A percentile compares a stretch with the other conserved stretches of the same genome.
Conservation (phyloP, 1,140 invertebrate species). For the Megalonaias nervosa region DNA sequence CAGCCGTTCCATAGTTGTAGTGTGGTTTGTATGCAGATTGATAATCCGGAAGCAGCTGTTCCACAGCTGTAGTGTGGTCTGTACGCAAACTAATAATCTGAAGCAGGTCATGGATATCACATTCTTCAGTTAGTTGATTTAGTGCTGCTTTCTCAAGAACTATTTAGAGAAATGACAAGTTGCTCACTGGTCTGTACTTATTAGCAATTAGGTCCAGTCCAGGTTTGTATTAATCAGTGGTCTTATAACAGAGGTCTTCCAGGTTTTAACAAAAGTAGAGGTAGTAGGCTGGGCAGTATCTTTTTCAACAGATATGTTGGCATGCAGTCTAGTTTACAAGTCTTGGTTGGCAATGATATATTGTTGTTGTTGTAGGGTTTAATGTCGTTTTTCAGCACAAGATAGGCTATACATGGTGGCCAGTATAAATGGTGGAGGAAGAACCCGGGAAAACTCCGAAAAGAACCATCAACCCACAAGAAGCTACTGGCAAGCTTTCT, state of each 20-base stretch:
- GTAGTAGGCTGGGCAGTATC: constrained; percentile 23
- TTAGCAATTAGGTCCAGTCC: constrained; percentile 6
- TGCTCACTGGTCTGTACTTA: not conserved
- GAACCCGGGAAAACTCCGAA: too few species aligned
- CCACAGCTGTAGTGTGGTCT: constrained; percentile 23
- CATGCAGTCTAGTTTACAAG: constrained; percentile 22
- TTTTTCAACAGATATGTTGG: constrained; percentile 29
- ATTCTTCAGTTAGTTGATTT: constrained; percentile 17
- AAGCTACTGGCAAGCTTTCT: too few species aligned
- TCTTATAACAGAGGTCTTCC: constrained; percentile 26
- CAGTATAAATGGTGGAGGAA: too few species aligned
- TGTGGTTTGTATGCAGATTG: constrained; percentile 25
- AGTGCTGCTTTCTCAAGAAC: constrained; percentile 28
- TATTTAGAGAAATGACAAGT: constrained; percentile 25
- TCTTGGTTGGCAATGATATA: constrained; percentile 21
- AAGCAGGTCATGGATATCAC: constrained; percentile 15
- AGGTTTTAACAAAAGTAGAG: constrained; percentile 2
- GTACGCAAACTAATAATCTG: constrained; percentile 28
- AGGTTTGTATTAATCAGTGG: constrained; percentile 18
- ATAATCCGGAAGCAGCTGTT: constrained; percentile 21
- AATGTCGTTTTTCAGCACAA: too few species aligned
- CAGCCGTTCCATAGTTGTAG: not conserved
- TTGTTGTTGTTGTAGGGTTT: not conserved
- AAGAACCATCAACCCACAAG: too few species aligned
- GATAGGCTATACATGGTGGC: too few species aligned